Evolutionary conservation across 2,113 vertebrate genomes (phyloP).

Genomic region (Myxocyprinus asiaticus): DNA sequence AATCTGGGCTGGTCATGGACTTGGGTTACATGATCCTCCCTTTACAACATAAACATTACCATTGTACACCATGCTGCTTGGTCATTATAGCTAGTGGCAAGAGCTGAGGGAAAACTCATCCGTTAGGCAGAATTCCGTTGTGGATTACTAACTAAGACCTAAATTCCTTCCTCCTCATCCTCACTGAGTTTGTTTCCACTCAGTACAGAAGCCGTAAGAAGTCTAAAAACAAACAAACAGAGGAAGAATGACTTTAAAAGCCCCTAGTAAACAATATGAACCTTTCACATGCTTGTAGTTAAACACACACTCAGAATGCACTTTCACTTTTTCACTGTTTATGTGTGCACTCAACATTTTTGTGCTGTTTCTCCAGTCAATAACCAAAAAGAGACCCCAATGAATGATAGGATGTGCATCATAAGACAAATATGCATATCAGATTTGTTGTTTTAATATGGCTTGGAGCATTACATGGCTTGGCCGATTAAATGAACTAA

Average conservation of each 20-base stretch:
- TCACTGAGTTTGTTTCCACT: conserved; percentile 49
- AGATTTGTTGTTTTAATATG: no score
- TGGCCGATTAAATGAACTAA: no score
- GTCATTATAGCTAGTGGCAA: conserved; percentile 45
- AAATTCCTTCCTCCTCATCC: conserved; percentile 59
- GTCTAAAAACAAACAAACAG: conserved; percentile 19
- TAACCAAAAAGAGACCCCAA: neutral
- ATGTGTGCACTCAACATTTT: neutral
- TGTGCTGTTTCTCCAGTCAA: neutral
- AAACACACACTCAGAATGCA: neutral
- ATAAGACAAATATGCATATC: no score
- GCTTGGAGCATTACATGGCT: no score
- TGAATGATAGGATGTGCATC: no score
- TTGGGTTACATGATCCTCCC: conserved; percentile 12
- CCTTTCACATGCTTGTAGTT: neutral
- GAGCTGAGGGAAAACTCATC: conserved; percentile 45
- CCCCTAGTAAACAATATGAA: neutral
- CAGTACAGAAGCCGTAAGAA: conserved; percentile 34
- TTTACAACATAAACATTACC: conserved; percentile 49
- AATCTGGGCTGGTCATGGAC: neutral
- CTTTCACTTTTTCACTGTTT: neutral
- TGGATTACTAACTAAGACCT: conserved; percentile 75
- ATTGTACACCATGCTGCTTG: conserved; percentile 23
- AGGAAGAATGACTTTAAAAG: neutral
- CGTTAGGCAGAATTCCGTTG: conserved; percentile 65